phyloP scores from a whole-genome alignment of 2,797 vertebrate genomes.

The Takifugu rubripes region DNA sequence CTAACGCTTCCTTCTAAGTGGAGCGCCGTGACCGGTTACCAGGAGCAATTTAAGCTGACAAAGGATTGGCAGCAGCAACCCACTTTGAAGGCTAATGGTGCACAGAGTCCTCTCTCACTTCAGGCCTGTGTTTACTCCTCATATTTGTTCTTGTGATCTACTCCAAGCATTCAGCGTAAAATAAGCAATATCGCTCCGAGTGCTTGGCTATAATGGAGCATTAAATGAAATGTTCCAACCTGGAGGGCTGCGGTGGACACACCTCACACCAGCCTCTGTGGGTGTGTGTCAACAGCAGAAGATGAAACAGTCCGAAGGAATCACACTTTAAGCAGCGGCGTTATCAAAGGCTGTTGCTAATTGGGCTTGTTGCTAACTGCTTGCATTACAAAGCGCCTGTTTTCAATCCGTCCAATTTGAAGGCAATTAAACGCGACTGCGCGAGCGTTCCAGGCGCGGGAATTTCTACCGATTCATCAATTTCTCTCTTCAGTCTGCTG shows the following conservation, averaged over 20 bases:
- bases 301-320: slow-evolving; percentile 31
- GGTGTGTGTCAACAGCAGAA: slow-evolving; percentile 13
- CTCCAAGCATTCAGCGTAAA: slow-evolving; percentile 13
- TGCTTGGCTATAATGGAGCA: slow-evolving; percentile 29
- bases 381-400: slow-evolving; percentile 25
- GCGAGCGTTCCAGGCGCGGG: slow-evolving; percentile 30
- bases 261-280: slow-evolving; percentile 10
- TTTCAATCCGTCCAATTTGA: slow-evolving; percentile 35
- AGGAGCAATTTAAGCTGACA: slow-evolving; percentile 33
- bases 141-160: slow-evolving; percentile 31
- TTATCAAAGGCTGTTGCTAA: slow-evolving; percentile 40
- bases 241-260: slow-evolving; percentile 24
- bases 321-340: slow-evolving; percentile 14
- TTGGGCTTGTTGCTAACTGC: slow-evolving; percentile 24
- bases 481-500: slow-evolving; percentile 40
- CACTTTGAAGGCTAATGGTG: slow-evolving; percentile 14
- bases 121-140: slow-evolving; percentile 2
- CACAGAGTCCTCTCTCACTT: slow-evolving; percentile 4
- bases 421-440: slow-evolving; percentile 45
- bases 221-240: slow-evolving; percentile 35
- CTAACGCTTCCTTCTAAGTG: slow-evolving; percentile 27
- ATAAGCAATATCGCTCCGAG: slow-evolving; percentile 4
- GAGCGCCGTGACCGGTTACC: slow-evolving; percentile 18
- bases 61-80: slow-evolving; percentile 15
- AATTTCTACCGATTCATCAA: slow-evolving; percentile 42